phyloP scores from a whole-genome alignment of 2,113 vertebrate genomes.

The Phrynosoma platyrhinos region DNA sequence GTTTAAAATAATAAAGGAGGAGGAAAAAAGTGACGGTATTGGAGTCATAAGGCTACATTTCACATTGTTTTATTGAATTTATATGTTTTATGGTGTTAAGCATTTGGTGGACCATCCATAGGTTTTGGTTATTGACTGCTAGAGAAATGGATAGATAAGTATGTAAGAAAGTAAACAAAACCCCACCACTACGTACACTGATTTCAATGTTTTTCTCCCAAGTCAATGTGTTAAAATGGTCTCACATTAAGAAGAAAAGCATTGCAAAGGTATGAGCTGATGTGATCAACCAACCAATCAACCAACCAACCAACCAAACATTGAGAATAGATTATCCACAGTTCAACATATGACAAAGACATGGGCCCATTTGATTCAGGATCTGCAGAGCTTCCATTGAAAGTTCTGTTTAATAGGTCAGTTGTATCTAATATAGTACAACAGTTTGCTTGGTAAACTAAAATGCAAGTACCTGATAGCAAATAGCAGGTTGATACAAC shows the following conservation, averaged over 20 bases:
- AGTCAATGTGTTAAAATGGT: background rate
- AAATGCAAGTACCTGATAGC: too few species aligned
- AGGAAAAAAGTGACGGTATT: too few species aligned
- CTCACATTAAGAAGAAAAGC: background rate
- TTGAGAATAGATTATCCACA: background rate
- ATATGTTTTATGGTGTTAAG: too few species aligned
- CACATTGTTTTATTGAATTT: too few species aligned
- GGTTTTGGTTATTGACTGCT: background rate
- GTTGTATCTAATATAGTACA: background rate
- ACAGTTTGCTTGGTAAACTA: background rate
- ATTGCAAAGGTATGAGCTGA: background rate
- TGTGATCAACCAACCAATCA: background rate
- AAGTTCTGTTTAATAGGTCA: background rate
- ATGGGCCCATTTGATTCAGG: background rate
- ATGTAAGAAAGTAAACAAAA: background rate
- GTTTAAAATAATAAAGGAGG: too few species aligned
- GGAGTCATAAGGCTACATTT: too few species aligned
- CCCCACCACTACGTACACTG: background rate
- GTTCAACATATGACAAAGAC: background rate
- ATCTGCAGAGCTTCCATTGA: background rate
- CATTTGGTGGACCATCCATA: too few species aligned
- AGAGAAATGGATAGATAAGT: background rate
- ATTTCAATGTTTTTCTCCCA: background rate
- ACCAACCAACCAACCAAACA: background rate
- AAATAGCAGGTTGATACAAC: background rate